These are phyloP conservation scores for Scaptomyza reducta DNA, from an alignment of 2,888 invertebrate species.

Conservation along the genomic window DNA sequence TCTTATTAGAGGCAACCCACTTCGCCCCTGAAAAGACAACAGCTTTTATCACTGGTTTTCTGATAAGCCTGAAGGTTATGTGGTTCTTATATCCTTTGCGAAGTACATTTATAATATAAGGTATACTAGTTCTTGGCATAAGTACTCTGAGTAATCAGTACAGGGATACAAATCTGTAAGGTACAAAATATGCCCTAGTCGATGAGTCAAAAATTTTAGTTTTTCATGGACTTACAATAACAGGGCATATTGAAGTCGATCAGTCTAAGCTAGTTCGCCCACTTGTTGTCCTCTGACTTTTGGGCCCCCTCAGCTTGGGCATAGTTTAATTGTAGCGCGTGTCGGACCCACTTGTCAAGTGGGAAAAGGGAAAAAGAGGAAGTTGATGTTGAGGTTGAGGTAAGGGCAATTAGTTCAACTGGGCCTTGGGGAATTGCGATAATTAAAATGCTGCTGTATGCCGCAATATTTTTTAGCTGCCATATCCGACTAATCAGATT, in stretches of 20 bases:
- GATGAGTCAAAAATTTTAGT: too few relatives aligned
- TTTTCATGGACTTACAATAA: not conserved
- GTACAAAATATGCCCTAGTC: too few relatives aligned
- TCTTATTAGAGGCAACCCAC: conserved; percentile 12
- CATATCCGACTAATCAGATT: conserved; percentile 73
- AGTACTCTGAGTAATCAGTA: not conserved
- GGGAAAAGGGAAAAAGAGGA: not conserved
- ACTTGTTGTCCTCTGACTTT: conserved; percentile 27
- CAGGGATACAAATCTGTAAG: not conserved
- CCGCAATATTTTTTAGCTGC: conserved; percentile 75
- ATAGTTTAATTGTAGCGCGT: conserved; percentile 77
- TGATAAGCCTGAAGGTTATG: conserved; percentile 45
- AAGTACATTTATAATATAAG: not conserved
- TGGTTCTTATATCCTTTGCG: conserved; percentile 18
- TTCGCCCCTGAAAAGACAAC: conserved; percentile 30
- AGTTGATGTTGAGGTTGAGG: conserved; percentile 19
- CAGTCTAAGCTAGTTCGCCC: not conserved
- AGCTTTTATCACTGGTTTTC: conserved; percentile 39
- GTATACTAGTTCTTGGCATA: not conserved
- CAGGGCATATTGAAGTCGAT: not conserved
- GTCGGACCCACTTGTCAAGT: conserved; percentile 39
- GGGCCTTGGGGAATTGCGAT: conserved; percentile 72
- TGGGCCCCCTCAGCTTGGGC: conserved; percentile 47
- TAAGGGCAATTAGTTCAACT: conserved; percentile 74
- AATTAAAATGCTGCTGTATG: conserved; percentile 77